Evolutionary conservation across 2,888 invertebrate species (phyloP).

Genomic region (Pachliopta kotzebuea): DNA sequence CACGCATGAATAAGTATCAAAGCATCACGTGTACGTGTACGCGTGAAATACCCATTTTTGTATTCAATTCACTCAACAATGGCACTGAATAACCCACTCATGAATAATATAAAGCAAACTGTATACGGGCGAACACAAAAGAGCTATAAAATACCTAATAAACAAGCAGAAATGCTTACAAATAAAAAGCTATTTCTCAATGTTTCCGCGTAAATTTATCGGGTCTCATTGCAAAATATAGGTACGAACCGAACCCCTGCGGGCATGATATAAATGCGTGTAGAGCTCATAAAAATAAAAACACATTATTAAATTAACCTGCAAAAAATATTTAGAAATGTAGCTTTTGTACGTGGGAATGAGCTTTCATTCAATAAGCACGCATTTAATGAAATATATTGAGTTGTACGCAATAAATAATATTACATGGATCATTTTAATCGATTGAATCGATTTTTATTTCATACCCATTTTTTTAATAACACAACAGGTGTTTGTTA

Average conservation of each 20-base stretch:
- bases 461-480: not conserved
- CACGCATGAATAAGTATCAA: constrained; percentile 16
- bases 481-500: no score
- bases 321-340: not conserved
- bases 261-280: constrained; percentile 18
- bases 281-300: constrained; percentile 45
- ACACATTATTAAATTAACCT: constrained; percentile 33
- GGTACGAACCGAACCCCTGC: constrained; percentile 47
- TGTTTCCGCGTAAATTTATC: constrained; percentile 61
- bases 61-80: constrained; percentile 32
- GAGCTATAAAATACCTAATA: constrained; percentile 50
- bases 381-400: no score
- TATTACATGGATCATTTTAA: no score
- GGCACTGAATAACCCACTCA: constrained; percentile 32
- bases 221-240: constrained; percentile 61
- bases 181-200: constrained; percentile 67
- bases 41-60: constrained; percentile 26
- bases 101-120: constrained; percentile 38
- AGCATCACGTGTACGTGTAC: constrained; percentile 18
- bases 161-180: constrained; percentile 54
- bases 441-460: not conserved
- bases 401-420: not conserved
- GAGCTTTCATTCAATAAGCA: not conserved
- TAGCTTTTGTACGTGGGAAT: not conserved
- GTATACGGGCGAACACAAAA: constrained; percentile 35